phyloP scores from a whole-genome alignment of 2,888 invertebrate genomes.

The Pterobdella sp. region DNA sequence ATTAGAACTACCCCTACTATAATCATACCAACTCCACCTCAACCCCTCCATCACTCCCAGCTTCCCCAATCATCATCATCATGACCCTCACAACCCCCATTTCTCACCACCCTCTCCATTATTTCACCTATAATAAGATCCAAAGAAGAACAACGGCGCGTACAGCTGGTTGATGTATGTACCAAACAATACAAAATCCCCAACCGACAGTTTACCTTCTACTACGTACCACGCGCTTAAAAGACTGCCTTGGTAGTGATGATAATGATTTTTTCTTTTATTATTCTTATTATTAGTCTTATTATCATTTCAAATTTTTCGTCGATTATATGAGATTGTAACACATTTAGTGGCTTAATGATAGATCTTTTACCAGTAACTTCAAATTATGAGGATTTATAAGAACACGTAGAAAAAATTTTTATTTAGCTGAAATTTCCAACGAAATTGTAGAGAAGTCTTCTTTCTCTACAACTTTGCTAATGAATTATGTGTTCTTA shows the following conservation, averaged over 20 bases:
- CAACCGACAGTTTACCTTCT: conserved; percentile 64
- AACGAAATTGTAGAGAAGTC: too few relatives aligned
- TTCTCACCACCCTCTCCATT: background rate
- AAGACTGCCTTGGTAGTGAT: conserved; percentile 78
- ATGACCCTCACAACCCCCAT: background rate
- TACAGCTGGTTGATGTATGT: conserved; percentile 86
- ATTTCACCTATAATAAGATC: conserved; percentile 83
- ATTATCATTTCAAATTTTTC: too few relatives aligned
- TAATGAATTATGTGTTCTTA: too few relatives aligned
- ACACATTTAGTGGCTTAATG: too few relatives aligned
- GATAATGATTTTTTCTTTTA: too few relatives aligned
- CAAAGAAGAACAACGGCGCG: conserved; percentile 92
- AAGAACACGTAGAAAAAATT: too few relatives aligned
- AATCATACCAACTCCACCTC: background rate
- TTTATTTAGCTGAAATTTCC: too few relatives aligned
- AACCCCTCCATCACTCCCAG: background rate
- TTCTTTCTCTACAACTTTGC: too few relatives aligned
- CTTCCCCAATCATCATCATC: background rate
- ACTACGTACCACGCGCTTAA: conserved; percentile 81
- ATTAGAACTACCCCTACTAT: background rate
- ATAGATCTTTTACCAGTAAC: too few relatives aligned
- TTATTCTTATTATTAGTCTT: too few relatives aligned
- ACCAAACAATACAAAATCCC: conserved; percentile 90
- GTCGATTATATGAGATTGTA: too few relatives aligned
- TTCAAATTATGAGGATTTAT: too few relatives aligned